Conservation (phyloP, 1,140 invertebrate genomes). For the Medauroidea extradentata region DNA sequence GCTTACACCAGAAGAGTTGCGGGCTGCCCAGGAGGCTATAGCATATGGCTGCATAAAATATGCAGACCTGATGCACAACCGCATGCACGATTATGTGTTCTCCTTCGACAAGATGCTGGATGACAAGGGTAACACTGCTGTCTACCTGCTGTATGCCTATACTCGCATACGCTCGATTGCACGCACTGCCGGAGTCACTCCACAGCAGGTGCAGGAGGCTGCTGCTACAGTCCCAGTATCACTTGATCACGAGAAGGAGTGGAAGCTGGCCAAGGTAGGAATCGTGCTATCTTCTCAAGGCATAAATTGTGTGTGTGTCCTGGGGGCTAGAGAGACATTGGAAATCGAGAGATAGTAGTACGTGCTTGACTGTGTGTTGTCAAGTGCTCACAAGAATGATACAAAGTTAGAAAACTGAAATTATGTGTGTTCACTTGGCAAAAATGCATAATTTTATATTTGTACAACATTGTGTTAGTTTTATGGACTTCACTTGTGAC, state of each 20-base stretch:
- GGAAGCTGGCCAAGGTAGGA: constrained; percentile 83
- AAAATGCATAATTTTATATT: no score
- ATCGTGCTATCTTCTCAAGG: constrained; percentile 40
- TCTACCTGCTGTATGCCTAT: constrained; percentile 94
- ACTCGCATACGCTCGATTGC: constrained; percentile 92
- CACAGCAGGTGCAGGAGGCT: constrained; percentile 52
- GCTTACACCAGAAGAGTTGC: constrained; percentile 78
- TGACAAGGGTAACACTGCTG: constrained; percentile 97
- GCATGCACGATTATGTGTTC: constrained; percentile 94
- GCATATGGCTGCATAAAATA: constrained; percentile 99
- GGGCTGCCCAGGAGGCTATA: constrained; percentile 79
- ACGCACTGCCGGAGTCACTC: constrained; percentile 64
- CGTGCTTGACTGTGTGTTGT: no score
- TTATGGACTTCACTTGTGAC: no score
- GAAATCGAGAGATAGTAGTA: no score
- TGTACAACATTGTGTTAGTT: no score
- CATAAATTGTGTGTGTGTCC: constrained; percentile 55
- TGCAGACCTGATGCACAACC: constrained; percentile 91
- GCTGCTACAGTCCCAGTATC: constrained; percentile 54
- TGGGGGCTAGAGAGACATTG: constrained; percentile 28
- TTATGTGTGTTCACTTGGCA: no score
- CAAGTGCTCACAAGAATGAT: no score
- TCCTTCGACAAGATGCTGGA: constrained; percentile 99
- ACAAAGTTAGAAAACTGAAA: no score
- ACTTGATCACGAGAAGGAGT: constrained; percentile 87